Evolutionary conservation across 2,113 vertebrate genomes (phyloP), one percentile per base, ranked within the genome.

Genomic region (Microcebus murinus): DNA sequence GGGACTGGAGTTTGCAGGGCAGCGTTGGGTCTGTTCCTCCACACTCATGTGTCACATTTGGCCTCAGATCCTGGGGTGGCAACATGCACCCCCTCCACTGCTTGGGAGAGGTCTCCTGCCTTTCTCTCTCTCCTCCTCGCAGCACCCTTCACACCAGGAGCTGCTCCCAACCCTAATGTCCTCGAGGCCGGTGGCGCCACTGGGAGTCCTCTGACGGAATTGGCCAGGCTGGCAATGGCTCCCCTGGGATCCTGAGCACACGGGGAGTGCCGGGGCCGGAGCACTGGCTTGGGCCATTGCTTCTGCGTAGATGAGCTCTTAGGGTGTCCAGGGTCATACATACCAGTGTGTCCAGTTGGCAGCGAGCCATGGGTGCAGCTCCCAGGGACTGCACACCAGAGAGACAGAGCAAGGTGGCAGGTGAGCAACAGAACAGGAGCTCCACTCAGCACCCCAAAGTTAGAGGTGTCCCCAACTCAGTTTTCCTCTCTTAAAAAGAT

Each of bases 271-370:
- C 68, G 31, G 95, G 97, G 77, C 63, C 63, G 97, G 95, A 82
- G 95, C 94, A 87, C 96, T 21, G 85, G 88, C 95, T 96, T 57
- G 34, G 96, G 90, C 96, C 91, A 90, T 96, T 90, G 74, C 94
- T 97, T 97, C 93, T 93, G 92, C 97, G 82, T 36, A 97, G 97
- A 97, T 63, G 84, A 98, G 89, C 93, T 93, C 94, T 88, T 31
- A 31, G 90, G 96, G 92, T 95, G 96, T 95, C 96, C 65, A 90
- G 90, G 74, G 50, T 91, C 95, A 93, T 98, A 98, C 98, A 98
- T 94, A 97, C 0, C 48, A 92, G n/a, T 83, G 52, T 36, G 48
- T 3, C 57, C 15, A 9, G 36, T 0, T 92, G 97, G 50, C 42
- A 86, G 76, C 18, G 4, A 2, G 7, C 4, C 65, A 4, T 4